These are phyloP conservation scores for Ophioninae sp. DNA, from an alignment of 2,888 invertebrate genomes.

Conservation along the genomic window DNA sequence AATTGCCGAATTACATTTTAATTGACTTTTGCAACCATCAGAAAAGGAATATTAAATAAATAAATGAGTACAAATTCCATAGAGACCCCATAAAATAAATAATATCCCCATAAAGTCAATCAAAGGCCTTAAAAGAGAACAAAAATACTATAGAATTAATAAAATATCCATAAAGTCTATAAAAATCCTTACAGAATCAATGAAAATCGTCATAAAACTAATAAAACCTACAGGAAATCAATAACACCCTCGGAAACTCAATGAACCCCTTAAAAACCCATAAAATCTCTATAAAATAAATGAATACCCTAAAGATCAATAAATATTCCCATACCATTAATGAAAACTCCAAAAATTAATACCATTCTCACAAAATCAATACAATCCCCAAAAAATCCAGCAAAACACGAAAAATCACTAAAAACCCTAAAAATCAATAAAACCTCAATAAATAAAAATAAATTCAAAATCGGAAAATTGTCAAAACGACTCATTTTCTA, in stretches of 20 bases:
- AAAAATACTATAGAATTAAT: background rate
- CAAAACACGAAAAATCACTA: background rate
- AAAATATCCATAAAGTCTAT: background rate
- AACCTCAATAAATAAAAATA: background rate
- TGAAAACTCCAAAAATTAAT: background rate
- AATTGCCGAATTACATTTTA: background rate
- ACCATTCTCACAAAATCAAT: background rate
- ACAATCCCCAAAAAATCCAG: background rate
- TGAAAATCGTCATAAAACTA: background rate
- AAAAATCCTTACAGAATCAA: background rate
- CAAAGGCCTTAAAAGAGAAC: background rate
- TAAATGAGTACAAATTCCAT: background rate
- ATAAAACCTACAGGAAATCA: background rate
- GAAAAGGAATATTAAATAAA: background rate
- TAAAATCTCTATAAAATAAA: background rate
- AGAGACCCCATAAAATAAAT: background rate
- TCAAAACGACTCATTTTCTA: background rate
- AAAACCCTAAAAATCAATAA: background rate
- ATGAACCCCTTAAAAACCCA: too few species aligned
- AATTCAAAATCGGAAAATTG: constrained; percentile 1
- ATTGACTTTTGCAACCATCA: background rate
- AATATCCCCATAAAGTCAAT: background rate
- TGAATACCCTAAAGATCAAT: background rate
- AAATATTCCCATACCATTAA: background rate
- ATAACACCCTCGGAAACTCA: background rate